phyloP scores from a whole-genome alignment of 2,888 invertebrate genomes.

The Aphodius granarius region DNA sequence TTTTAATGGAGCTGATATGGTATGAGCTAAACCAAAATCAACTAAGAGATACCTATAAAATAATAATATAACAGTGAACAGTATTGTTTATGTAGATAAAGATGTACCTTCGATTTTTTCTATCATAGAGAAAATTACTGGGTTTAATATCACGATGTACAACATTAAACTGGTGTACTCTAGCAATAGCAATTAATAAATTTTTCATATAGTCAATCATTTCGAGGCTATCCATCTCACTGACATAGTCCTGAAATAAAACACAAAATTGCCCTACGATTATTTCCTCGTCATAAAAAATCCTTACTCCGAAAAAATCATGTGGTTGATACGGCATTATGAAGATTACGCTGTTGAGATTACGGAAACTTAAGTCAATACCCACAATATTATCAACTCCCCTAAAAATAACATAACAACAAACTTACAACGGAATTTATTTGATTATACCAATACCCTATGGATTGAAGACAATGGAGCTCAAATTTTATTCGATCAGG shows the following conservation, averaged over 20 bases:
- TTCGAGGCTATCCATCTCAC: conserved; percentile 69
- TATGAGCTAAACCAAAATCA: conserved; percentile 88
- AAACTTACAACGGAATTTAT: neutral
- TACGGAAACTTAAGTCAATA: conserved; percentile 75
- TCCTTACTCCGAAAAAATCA: conserved; percentile 74
- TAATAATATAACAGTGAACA: conserved; percentile 17
- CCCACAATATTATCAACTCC: conserved; percentile 82
- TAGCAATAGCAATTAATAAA: conserved; percentile 72
- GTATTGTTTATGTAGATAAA: neutral
- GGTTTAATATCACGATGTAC: conserved; percentile 92
- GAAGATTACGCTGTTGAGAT: conserved; percentile 79
- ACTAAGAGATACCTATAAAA: conserved; percentile 71
- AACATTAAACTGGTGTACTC: conserved; percentile 81
- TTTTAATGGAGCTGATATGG: conserved; percentile 43
- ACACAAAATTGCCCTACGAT: conserved; percentile 1
- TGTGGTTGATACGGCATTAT: conserved; percentile 90
- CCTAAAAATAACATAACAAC: conserved; percentile 55
- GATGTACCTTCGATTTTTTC: conserved; percentile 62
- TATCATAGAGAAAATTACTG: conserved; percentile 86
- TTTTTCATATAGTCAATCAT: conserved; percentile 79
- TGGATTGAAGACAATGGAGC: conserved; percentile 74
- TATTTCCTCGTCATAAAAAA: neutral
- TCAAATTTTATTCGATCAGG: conserved; percentile 81
- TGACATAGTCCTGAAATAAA: conserved; percentile 70
- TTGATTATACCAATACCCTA: conserved; percentile 61